A percentile compares a stretch with the other conserved stretches of the same genome.
These are phyloP conservation scores for Dascillus cervinus DNA, from an alignment of 2,888 invertebrate species.

Conservation along the genomic window DNA sequence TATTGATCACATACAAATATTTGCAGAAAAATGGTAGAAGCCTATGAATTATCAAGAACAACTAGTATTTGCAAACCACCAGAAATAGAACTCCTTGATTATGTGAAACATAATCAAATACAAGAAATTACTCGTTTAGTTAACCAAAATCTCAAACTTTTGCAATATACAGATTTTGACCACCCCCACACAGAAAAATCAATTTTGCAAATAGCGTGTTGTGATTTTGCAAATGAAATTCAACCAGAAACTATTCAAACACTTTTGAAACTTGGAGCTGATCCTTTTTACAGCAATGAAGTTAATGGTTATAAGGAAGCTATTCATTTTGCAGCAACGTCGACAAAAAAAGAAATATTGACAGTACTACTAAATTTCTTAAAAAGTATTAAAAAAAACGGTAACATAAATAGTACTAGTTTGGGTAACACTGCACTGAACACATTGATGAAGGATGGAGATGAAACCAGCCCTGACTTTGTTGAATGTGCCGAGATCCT, in stretches of 20 bases:
- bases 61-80: constrained; percentile 33
- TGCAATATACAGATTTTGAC: constrained; percentile 49
- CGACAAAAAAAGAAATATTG: constrained; percentile 42
- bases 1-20: too few relatives aligned
- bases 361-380: constrained; percentile 42
- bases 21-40: constrained; percentile 13
- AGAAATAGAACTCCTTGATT: constrained; percentile 42
- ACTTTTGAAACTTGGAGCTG: constrained; percentile 53
- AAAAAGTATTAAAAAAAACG: constrained; percentile 1
- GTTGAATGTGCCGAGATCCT: constrained; percentile 47
- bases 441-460: constrained; percentile 29
- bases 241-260: constrained; percentile 49
- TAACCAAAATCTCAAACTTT: constrained; percentile 43
- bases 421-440: constrained; percentile 33
- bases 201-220: constrained; percentile 41
- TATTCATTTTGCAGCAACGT: constrained; percentile 57
- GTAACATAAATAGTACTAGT: constrained; percentile 21
- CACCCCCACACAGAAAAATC: constrained; percentile 52
- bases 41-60: constrained; percentile 19
- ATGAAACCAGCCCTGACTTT: constrained; percentile 31
- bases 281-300: constrained; percentile 51
- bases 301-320: constrained; percentile 50
- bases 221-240: constrained; percentile 52
- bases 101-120: constrained; percentile 47
- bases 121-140: constrained; percentile 48